Evolutionary conservation across 2,797 vertebrate species (phyloP), one percentile per base, ranked within the genome.

Genomic region (Melanotaenia nigrans): DNA sequence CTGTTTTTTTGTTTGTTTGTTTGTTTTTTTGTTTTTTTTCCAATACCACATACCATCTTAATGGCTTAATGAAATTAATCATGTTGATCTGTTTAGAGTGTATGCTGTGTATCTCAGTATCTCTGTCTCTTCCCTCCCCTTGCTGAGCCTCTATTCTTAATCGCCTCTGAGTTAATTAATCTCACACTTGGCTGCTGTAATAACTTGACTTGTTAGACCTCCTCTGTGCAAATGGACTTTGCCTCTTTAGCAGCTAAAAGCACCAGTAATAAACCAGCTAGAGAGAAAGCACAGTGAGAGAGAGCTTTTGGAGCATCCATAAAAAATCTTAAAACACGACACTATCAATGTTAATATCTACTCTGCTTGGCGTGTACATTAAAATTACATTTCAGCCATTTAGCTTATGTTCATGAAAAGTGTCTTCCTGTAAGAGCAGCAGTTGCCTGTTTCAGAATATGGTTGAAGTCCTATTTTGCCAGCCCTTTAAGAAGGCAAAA

Each of bases 121-220:
- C 67, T 81, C 25, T 14, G 8, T 32, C 24, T 59, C 36, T 18
- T 68, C 60, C 49, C 28, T 65, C 65, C 16, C 25, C 33, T 56
- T 68, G 68, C 88, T 65, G 47, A 82, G 73, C 67, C 75, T 30
- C 47, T 76, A 75, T 88, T 88, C 84, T 85, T 93, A 93, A 93
- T 94, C 79, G 71, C 76, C 81, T 76, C 74, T 75, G 78, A 92
- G 85, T 93, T 94, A 93, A 95, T 95, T 93, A 93, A 94, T 93
- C 92, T 90, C 88, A 90, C 85, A 91, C 90, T 94, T 82, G 79
- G 90, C 90, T 88, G 89, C 85, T 82, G 84, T 92, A 92, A 93
- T 93, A 92, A 91, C 87, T 87, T 89, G 84, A 94, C 91, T 90
- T 82, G 82, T 90, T 89, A 90, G 90, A 92, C 90, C 87, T 90